These are phyloP conservation scores for Lithophane ornitopus DNA, from an alignment of 2,888 invertebrate genomes.

Conservation along the genomic window DNA sequence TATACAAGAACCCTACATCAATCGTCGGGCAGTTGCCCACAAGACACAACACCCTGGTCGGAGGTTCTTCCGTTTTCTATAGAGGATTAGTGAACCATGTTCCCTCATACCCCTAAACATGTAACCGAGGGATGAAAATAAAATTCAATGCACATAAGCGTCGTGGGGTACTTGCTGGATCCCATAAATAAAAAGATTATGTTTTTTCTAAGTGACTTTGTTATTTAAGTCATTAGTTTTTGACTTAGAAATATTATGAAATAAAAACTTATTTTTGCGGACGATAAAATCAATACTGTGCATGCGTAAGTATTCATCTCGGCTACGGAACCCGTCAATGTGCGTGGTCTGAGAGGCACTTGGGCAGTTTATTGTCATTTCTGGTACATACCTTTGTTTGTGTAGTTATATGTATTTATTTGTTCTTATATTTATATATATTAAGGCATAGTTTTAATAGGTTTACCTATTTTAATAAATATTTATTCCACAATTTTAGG, in stretches of 20 bases:
- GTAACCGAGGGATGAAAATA: too few relatives aligned
- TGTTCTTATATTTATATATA: too few relatives aligned
- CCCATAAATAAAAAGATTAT: background rate
- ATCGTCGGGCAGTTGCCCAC: too few relatives aligned
- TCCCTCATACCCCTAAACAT: too few relatives aligned
- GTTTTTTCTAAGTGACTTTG: background rate
- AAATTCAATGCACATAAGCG: background rate
- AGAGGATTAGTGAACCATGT: too few relatives aligned
- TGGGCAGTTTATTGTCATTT: background rate
- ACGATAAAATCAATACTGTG: background rate
- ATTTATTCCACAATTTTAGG: too few relatives aligned
- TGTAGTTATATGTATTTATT: too few relatives aligned
- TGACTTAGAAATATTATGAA: background rate
- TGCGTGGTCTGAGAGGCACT: background rate
- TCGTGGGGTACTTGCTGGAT: background rate
- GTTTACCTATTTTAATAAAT: too few relatives aligned
- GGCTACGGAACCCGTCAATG: background rate
- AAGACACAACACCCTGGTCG: too few relatives aligned
- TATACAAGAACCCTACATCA: too few relatives aligned
- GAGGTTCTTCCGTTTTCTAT: too few relatives aligned
- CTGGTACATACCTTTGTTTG: slow-evolving; percentile 79
- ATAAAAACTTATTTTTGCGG: background rate
- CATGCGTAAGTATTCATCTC: background rate
- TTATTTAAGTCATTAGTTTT: background rate
- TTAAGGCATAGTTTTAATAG: too few relatives aligned